These are phyloP conservation scores for Loripinus fragilis DNA, from an alignment of 2,888 invertebrate species.

Conservation along the genomic window DNA sequence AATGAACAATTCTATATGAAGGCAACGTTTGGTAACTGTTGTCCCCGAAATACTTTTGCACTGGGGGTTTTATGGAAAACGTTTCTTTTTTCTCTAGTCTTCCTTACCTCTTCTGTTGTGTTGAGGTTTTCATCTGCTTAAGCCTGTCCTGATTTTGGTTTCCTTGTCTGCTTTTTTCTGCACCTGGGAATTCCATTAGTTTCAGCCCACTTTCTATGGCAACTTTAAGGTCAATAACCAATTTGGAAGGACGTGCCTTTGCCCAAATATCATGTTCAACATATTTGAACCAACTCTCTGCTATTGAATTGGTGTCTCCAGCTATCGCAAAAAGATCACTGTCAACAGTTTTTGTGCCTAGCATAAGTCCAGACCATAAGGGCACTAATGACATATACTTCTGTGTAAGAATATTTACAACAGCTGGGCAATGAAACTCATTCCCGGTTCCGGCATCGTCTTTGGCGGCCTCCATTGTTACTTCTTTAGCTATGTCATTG, in stretches of 20 bases:
- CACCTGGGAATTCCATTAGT: not conserved
- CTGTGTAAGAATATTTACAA: not conserved
- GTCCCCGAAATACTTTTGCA: too few species aligned
- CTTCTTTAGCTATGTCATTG: not conserved
- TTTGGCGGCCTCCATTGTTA: not conserved
- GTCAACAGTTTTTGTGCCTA: not conserved
- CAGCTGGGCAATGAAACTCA: not conserved
- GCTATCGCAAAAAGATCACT: not conserved
- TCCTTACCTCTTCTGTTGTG: too few species aligned
- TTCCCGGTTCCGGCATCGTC: not conserved
- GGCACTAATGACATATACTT: not conserved
- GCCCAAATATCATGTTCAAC: not conserved
- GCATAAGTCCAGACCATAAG: not conserved
- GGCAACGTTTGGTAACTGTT: too few species aligned
- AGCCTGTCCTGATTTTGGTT: too few species aligned
- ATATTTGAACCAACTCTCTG: not conserved
- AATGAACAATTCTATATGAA: too few species aligned
- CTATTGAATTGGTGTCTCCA: not conserved
- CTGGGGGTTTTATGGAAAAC: too few species aligned
- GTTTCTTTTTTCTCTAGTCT: too few species aligned
- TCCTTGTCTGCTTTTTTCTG: not conserved
- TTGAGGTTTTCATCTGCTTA: too few species aligned
- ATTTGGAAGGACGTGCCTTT: not conserved
- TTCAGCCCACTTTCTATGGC: not conserved
- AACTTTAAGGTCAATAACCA: not conserved